Percentiles rank a stretch among this genome's conserved stretches.
These are phyloP conservation scores for Ellobius talpinus DNA, from an alignment of 2,113 vertebrate species.

Conservation along the genomic window DNA sequence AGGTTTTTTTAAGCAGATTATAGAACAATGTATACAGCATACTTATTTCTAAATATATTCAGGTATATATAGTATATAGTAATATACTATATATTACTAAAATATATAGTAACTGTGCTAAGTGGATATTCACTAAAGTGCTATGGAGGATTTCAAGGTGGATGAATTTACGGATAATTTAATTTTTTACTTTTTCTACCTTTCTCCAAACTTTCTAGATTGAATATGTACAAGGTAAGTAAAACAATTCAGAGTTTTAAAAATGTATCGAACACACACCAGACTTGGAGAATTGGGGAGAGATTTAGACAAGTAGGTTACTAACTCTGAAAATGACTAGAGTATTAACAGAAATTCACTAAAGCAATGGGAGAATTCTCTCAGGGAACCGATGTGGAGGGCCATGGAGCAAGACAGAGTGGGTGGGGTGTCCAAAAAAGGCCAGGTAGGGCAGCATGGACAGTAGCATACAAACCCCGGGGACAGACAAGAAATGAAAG, in stretches of 20 bases:
- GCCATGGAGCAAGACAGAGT: not conserved
- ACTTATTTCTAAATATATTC: not conserved
- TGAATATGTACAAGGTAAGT: too few relatives aligned
- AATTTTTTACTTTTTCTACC: not conserved
- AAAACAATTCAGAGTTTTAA: not conserved
- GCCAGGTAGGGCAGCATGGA: not conserved
- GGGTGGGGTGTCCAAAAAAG: not conserved
- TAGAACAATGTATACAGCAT: not conserved
- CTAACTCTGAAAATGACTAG: not conserved
- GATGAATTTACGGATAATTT: not conserved
- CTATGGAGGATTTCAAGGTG: not conserved
- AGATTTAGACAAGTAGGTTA: not conserved
- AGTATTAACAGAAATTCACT: not conserved
- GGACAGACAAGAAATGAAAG: not conserved
- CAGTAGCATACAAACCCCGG: not conserved
- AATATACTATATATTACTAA: too few relatives aligned
- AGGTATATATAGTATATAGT: not conserved
- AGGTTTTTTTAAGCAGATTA: not conserved
- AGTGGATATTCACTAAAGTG: not conserved
- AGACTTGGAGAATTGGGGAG: not conserved
- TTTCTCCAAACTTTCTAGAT: not conserved
- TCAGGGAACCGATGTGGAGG: not conserved
- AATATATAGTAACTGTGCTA: not conserved
- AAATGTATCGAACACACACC: not conserved
- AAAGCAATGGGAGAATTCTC: not conserved